Percentiles rank a stretch among this genome's conserved stretches.
Evolutionary conservation across 2,797 vertebrate species (phyloP).

Genomic region (Tolypeutes matacus): DNA sequence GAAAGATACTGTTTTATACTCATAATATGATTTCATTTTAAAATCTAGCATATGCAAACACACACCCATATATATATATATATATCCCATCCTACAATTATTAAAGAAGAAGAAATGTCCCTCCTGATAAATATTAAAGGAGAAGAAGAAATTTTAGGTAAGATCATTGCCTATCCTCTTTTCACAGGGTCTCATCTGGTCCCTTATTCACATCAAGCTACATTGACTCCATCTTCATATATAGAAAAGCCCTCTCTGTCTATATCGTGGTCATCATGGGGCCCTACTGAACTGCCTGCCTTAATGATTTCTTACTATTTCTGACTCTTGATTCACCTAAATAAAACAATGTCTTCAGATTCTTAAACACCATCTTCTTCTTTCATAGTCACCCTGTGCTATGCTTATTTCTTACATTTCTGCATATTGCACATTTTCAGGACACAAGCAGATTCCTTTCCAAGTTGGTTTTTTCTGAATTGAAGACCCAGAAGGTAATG

Average conservation of each 20-base stretch:
- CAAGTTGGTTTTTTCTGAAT: not conserved
- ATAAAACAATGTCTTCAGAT: not conserved
- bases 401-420: not conserved
- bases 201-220: too few relatives aligned
- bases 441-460: not conserved
- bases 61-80: too few relatives aligned
- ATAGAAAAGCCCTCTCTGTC: not conserved
- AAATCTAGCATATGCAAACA: not conserved
- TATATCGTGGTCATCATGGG: rapidly evolving
- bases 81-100: not conserved
- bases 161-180: not conserved
- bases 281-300: not conserved
- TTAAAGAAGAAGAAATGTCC: not conserved
- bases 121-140: not conserved
- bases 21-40: not conserved
- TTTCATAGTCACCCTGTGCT: not conserved
- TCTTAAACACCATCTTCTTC: not conserved
- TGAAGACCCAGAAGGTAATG: not conserved
- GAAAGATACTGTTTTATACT: not conserved
- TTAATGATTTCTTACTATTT: not conserved
- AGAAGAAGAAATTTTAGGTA: not conserved
- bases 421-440: not conserved
- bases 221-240: not conserved
- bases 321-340: not conserved
- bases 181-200: not conserved